Conservation (phyloP, 1,140 invertebrate species). For the Papilio xuthus region DNA sequence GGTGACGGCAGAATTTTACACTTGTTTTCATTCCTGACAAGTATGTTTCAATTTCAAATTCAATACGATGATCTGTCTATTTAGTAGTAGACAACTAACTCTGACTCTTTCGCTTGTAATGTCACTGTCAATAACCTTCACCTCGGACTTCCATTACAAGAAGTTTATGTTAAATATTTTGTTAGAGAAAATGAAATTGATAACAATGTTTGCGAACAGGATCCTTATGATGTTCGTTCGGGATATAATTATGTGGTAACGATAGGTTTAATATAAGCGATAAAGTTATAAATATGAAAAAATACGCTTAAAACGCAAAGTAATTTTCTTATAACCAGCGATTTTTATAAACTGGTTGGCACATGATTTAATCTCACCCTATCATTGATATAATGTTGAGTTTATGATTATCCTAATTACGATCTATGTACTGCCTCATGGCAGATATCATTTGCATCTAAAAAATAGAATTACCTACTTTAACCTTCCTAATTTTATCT, state of each 20-base stretch:
- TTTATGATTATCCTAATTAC: not conserved
- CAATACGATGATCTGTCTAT: not conserved
- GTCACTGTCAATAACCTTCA: not conserved
- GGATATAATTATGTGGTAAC: not conserved
- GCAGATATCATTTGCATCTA: not conserved
- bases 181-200: not conserved
- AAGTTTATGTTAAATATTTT: not conserved
- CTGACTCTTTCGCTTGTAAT: too few relatives aligned
- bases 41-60: not conserved
- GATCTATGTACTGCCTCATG: not conserved
- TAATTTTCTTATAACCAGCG: not conserved
- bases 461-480: not conserved
- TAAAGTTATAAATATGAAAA: not conserved
- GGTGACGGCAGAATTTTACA: not conserved
- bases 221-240: not conserved
- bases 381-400: not conserved
- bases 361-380: not conserved
- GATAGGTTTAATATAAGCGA: too few relatives aligned
- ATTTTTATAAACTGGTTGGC: not conserved
- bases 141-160: not conserved
- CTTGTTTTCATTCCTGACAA: slow-evolving; percentile 2
- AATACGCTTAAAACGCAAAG: too few relatives aligned
- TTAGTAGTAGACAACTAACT: not conserved
- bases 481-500: too few relatives aligned
- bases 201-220: not conserved